Evolutionary conservation across 1,140 invertebrate species (phyloP).

Genomic region (Lasioglossum baleicum): DNA sequence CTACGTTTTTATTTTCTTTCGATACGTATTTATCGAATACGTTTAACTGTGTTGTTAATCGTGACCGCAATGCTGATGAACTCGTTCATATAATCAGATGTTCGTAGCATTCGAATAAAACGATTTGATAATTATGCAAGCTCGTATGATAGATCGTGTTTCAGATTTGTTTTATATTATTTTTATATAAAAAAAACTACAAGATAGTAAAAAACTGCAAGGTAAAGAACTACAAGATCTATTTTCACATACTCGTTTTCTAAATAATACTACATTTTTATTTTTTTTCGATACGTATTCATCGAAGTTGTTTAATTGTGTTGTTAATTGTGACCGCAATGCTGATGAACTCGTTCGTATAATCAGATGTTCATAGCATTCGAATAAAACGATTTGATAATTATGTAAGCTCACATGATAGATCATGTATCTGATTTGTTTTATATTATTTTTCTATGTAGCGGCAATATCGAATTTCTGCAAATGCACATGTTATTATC

Average conservation of each 20-base stretch:
- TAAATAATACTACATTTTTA: background rate
- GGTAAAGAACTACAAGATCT: constrained; percentile 53
- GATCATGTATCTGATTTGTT: background rate
- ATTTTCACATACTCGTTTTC: constrained; percentile 5
- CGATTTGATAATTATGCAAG: background rate
- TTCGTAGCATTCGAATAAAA: background rate
- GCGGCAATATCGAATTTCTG: background rate
- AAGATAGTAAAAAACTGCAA: no score
- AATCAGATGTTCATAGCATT: background rate
- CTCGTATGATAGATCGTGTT: no score
- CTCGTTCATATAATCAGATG: background rate
- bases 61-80: background rate
- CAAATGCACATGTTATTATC: background rate
- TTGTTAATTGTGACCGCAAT: no score
- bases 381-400: constrained; percentile 2
- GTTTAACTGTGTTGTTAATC: no score
- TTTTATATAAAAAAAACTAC: no score
- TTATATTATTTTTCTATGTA: background rate
- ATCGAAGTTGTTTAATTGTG: no score
- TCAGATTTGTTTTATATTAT: background rate
- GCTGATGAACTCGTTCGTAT: background rate
- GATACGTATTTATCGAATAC: background rate
- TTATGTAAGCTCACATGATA: background rate
- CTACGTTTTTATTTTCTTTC: background rate
- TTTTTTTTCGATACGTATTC: background rate